These are phyloP conservation scores for Gisinianus flammeolus DNA, from an alignment of 2,888 invertebrate genomes.

Conservation along the genomic window DNA sequence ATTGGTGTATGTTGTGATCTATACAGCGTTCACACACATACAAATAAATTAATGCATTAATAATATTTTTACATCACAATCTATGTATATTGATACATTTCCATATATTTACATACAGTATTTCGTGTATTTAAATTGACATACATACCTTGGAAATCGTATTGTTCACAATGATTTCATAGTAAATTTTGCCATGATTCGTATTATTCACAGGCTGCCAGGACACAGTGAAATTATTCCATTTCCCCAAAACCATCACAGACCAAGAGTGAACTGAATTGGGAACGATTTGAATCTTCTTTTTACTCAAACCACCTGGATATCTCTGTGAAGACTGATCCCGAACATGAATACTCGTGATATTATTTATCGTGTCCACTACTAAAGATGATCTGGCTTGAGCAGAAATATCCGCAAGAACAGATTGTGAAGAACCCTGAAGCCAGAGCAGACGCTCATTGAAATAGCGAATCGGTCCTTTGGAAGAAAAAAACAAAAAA, in stretches of 20 bases:
- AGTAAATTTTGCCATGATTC: slow-evolving; percentile 81
- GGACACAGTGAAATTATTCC: slow-evolving; percentile 80
- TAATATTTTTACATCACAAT: background rate
- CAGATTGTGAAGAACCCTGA: slow-evolving; percentile 73
- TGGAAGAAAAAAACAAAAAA: no score
- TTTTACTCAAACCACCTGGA: slow-evolving; percentile 61
- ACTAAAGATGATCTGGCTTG: slow-evolving; percentile 69
- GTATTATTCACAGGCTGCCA: slow-evolving; percentile 79
- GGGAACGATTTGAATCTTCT: slow-evolving; percentile 72
- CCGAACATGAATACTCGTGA: slow-evolving; percentile 65
- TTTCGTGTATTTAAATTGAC: background rate
- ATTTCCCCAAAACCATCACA: slow-evolving; percentile 75
- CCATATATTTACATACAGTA: no score
- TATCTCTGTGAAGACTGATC: slow-evolving; percentile 72
- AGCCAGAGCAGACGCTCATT: slow-evolving; percentile 85
- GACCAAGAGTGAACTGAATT: slow-evolving; percentile 71
- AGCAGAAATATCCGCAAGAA: slow-evolving; percentile 77
- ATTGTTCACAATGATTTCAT: slow-evolving; percentile 65
- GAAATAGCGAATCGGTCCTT: slow-evolving; percentile 76
- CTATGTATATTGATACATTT: no score
- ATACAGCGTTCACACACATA: no score
- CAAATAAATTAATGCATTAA: slow-evolving; percentile 6
- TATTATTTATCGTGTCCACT: slow-evolving; percentile 49
- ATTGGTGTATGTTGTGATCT: background rate
- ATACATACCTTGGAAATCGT: background rate